Conservation (phyloP, 2,113 vertebrate genomes). For the Carlito syrichta region DNA sequence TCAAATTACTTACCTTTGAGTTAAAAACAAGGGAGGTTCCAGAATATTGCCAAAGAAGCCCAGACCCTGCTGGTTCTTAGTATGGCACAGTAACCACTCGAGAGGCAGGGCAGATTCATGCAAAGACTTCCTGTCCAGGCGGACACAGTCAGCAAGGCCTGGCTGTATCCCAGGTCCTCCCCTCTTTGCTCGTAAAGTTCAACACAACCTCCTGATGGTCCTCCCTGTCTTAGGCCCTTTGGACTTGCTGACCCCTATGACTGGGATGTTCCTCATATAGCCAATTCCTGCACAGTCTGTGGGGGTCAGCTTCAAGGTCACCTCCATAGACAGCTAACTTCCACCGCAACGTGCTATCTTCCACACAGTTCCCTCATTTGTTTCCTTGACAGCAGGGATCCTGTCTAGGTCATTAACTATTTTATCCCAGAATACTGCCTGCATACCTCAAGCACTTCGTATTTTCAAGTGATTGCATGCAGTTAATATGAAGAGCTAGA, state of each 20-base stretch:
- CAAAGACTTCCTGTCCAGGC: neutral
- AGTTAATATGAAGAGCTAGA: neutral
- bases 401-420: neutral
- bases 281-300: neutral
- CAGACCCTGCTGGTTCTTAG: neutral
- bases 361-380: neutral
- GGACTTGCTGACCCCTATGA: neutral
- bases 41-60: neutral
- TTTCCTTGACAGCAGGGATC: neutral
- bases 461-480: neutral
- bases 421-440: neutral
- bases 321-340: neutral
- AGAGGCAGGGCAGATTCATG: neutral
- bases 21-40: neutral
- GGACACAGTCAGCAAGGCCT: neutral
- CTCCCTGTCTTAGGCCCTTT: neutral
- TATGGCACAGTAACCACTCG: neutral
- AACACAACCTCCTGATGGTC: neutral
- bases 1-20: slow-evolving; percentile 2
- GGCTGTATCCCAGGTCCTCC: neutral
- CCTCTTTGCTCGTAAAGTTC: neutral
- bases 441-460: neutral
- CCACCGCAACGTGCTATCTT: neutral
- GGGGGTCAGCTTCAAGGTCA: neutral
- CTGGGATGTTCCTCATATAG: neutral